phyloP scores from a whole-genome alignment of 1,140 invertebrate species.

The Homarus americanus region DNA sequence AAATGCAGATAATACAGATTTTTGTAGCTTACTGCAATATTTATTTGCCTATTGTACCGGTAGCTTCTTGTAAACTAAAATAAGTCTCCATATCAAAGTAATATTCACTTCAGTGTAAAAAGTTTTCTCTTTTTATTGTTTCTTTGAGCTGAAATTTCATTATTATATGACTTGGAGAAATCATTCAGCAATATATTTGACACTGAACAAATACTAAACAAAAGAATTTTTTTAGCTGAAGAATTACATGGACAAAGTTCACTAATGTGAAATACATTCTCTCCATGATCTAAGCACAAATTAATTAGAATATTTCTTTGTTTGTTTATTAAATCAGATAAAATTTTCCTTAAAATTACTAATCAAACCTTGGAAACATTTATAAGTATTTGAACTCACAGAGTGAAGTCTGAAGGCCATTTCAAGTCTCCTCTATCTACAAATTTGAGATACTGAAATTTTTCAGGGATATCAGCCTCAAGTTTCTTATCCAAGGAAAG shows the following conservation, averaged over 20 bases:
- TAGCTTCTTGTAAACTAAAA: no score
- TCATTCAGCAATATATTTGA: no score
- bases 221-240: no score
- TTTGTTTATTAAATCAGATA: neutral
- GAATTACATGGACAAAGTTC: neutral
- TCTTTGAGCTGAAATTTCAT: no score
- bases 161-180: no score
- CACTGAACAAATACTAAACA: no score
- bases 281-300: neutral
- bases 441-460: conserved; percentile 22
- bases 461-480: neutral
- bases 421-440: conserved; percentile 12
- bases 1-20: no score
- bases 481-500: conserved; percentile 12
- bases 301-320: neutral
- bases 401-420: conserved; percentile 27
- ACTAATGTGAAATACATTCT: neutral
- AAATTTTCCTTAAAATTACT: neutral
- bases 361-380: neutral
- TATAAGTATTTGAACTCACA: neutral
- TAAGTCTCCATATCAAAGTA: no score
- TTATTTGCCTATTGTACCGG: no score
- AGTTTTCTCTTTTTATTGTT: no score
- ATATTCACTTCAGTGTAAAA: no score
- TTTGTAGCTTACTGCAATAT: no score